Percentiles rank a stretch among this genome's conserved stretches.
phyloP scores from a whole-genome alignment of 1,140 invertebrate species.

The Trinorchestia longiramus region DNA sequence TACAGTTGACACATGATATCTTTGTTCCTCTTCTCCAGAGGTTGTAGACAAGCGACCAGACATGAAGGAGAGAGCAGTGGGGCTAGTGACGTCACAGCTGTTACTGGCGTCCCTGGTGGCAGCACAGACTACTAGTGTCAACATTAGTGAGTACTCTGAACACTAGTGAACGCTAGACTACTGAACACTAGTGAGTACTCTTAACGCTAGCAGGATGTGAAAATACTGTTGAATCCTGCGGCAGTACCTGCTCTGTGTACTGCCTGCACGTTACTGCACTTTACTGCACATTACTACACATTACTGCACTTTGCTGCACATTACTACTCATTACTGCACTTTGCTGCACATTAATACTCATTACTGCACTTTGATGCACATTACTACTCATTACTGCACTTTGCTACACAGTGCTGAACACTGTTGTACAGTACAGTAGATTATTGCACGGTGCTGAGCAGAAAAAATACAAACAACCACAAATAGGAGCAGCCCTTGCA shows the following conservation, averaged over 20 bases:
- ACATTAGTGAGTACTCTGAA: constrained; percentile 30
- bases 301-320: neutral
- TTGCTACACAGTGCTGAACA: neutral
- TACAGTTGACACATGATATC: no score
- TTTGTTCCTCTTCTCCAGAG: neutral
- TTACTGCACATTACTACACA: neutral
- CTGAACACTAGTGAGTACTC: neutral
- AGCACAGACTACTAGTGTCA: constrained; percentile 1
- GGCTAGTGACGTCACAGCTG: neutral
- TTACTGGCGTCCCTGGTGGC: neutral
- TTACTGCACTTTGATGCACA: neutral
- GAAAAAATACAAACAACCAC: neutral
- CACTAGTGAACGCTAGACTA: neutral
- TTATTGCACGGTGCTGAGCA: neutral
- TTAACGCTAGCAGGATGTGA: neutral
- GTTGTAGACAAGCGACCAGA: neutral
- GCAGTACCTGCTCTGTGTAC: no score
- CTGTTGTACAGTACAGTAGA: neutral
- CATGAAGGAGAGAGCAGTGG: neutral
- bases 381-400: neutral
- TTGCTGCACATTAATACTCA: neutral
- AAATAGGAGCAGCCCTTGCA: neutral
- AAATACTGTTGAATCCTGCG: no score
- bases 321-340: neutral
- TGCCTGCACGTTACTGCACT: neutral